Percentiles rank a stretch among this genome's conserved stretches.
Conservation (phyloP, 2,888 invertebrate genomes). For the Limnephilus marmoratus region DNA sequence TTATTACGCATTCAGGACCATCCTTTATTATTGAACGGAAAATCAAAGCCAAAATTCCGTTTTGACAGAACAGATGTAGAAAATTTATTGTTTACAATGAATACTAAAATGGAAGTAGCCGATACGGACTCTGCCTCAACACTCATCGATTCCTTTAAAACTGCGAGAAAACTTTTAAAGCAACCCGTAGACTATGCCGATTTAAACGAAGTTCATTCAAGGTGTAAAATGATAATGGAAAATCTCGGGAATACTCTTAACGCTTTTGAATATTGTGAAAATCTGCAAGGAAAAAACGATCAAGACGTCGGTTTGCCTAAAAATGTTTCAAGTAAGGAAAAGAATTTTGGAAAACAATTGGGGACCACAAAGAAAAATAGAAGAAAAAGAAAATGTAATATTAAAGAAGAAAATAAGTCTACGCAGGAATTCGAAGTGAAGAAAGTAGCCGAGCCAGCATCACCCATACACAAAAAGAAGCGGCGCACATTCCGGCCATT, state of each 20-base stretch:
- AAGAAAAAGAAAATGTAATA: slow-evolving; percentile 14
- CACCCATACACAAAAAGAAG: slow-evolving; percentile 36
- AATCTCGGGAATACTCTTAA: slow-evolving; percentile 44
- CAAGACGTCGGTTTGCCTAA: neutral
- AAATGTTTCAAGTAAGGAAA: neutral
- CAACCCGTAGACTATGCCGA: slow-evolving; percentile 50
- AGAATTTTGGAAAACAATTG: neutral
- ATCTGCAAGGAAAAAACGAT: neutral
- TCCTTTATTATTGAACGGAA: neutral
- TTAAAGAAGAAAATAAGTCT: neutral
- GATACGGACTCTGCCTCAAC: slow-evolving; percentile 18
- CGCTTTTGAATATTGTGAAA: slow-evolving; percentile 34
- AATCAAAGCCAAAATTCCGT: neutral
- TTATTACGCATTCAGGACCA: neutral
- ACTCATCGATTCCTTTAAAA: slow-evolving; percentile 45
- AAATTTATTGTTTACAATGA: neutral
- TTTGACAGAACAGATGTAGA: slow-evolving; percentile 2
- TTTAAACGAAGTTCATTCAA: slow-evolving; percentile 49
- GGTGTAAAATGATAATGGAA: slow-evolving; percentile 54
- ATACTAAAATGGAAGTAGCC: neutral
- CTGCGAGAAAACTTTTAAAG: slow-evolving; percentile 53
- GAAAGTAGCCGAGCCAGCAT: neutral
- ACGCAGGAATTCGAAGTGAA: neutral
- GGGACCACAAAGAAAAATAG: neutral
- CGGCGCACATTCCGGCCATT: slow-evolving; percentile 23